Base-by-base conservation (phyloP, 2,797 vertebrate genomes). In the Tamandua tetradactyla region DNA sequence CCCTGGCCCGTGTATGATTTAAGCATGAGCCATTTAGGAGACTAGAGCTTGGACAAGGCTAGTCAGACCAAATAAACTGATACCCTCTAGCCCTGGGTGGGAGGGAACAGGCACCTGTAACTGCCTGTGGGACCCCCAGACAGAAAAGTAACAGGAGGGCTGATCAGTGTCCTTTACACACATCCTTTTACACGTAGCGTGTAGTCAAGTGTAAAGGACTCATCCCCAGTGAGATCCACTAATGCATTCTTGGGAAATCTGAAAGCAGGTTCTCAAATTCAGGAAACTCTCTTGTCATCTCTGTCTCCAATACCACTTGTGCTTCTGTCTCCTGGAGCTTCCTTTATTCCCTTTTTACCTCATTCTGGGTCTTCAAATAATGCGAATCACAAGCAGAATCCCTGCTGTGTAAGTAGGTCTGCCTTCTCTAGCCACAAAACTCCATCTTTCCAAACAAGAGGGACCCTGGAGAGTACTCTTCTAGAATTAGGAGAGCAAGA, bases 231-330 rank as follows among this genome's bases (percentile, higher is more conserved):
- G 14, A 27, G 3, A 23, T 4, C 32, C 40, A 37, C 30, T 13
- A 32, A 8, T 42, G 7, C 8, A 59, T n/a, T 32, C 7, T 18
- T 5, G 20, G 47, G 35, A 47, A 47, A 32, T 2, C 8, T 15
- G 47, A 83, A 89, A 88, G 22, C 13, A 37, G 18, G 11, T 1
- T 30, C 22, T 23, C 3, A 23, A 18, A 7, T 78, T 44, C 64
- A 71, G 23, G 2, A 32, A 52, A 59, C 1, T 0, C 27, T 30
- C 15, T 0, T 2, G 32, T 35, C 47, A 22, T 35, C 37, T 75
- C 17, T 2, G 12, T 66, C 20, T 17, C 35, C 35, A 20, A 0
- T 6, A 35, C 9, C 27, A 12, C 5, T n/a, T 2, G 5, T 0
- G 18, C 12, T 42, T 40, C 52, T 42, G 3, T 22, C 22, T 80